phyloP scores from a whole-genome alignment of 2,888 invertebrate species.

The Macrosiphum euphorbiae region DNA sequence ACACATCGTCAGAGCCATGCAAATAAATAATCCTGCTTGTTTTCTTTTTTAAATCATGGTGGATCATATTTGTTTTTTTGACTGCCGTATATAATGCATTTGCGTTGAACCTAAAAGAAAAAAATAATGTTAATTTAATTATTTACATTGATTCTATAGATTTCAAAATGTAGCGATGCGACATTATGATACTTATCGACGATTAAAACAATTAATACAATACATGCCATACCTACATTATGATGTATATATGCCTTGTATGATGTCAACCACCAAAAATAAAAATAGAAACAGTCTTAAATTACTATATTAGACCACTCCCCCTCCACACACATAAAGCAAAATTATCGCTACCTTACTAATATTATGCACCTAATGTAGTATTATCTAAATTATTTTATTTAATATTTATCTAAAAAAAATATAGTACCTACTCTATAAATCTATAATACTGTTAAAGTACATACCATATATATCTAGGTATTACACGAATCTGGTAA shows the following conservation, averaged over 20 bases:
- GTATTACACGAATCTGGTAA: no score
- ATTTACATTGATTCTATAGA: not conserved
- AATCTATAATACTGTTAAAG: no score
- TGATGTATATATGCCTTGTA: not conserved
- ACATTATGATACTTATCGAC: no score
- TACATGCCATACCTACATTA: not conserved
- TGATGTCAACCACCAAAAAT: not conserved
- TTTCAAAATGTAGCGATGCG: not conserved
- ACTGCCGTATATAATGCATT: not conserved
- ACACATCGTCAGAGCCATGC: not conserved
- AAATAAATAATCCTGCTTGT: not conserved
- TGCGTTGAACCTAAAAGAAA: not conserved
- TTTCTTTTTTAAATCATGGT: not conserved
- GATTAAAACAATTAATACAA: not conserved
- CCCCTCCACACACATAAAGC: no score
- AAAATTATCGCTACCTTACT: no score
- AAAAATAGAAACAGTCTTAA: not conserved
- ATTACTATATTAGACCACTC: not conserved
- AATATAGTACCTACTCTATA: no score
- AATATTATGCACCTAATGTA: no score
- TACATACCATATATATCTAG: no score
- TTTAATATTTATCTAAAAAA: no score
- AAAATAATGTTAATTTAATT: not conserved
- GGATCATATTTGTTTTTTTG: not conserved
- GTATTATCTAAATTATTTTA: no score